Percentiles rank a stretch among this genome's conserved stretches.
Conservation (phyloP, 2,888 invertebrate genomes). For the Catotricha subobsoleta region DNA sequence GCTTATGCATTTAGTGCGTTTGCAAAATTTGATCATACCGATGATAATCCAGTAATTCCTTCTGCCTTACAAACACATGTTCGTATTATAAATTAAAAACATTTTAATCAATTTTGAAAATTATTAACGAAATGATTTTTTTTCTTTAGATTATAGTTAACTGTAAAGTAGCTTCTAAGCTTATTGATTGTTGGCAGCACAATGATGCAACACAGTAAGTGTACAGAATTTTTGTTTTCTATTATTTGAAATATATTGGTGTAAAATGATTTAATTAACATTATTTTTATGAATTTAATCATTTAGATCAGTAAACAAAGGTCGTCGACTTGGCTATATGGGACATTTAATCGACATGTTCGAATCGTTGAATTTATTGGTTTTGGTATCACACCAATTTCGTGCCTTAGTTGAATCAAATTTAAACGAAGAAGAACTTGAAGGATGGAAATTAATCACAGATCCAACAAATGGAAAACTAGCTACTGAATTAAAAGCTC, state of each 20-base stretch:
- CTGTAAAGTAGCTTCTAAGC: conserved; percentile 58
- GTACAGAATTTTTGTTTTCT: conserved; percentile 3
- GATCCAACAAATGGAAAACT: conserved; percentile 1
- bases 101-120: neutral
- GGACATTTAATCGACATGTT: conserved; percentile 45
- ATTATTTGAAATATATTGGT: neutral
- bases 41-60: conserved; percentile 18
- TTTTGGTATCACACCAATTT: conserved; percentile 31
- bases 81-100: conserved; percentile 17
- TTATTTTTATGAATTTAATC: neutral
- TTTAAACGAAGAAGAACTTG: conserved; percentile 33
- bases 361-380: conserved; percentile 20
- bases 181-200: conserved; percentile 65
- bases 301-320: conserved; percentile 19
- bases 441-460: conserved; percentile 14
- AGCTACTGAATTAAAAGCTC: neutral
- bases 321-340: conserved; percentile 44
- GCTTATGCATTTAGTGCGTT: conserved; percentile 42
- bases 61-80: conserved; percentile 38
- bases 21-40: conserved; percentile 19
- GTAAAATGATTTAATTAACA: neutral
- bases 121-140: conserved; percentile 8
- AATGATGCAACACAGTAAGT: conserved; percentile 64
- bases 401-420: conserved; percentile 36
- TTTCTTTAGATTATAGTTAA: conserved; percentile 49